Percentiles rank a stretch among this genome's conserved stretches.
Conservation (phyloP, 2,888 invertebrate genomes). For the Pyrocoelia pectoralis region DNA sequence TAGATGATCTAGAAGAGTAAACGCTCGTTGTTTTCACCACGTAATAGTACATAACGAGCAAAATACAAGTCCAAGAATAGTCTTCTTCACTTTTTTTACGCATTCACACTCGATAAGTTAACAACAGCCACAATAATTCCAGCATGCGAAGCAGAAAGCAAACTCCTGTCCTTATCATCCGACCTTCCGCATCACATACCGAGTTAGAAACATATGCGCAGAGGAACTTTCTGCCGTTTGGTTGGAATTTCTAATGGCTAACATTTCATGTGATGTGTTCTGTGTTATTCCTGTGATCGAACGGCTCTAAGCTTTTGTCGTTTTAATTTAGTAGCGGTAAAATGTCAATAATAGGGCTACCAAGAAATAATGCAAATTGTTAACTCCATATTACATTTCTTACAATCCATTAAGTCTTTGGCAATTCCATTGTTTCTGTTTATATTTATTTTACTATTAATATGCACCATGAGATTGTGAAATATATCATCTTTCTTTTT, state of each 20-base stretch:
- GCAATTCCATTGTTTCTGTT: constrained; percentile 19
- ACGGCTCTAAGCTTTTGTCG: constrained; percentile 7
- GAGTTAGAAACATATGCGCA: constrained; percentile 44
- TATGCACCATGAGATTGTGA: constrained; percentile 35
- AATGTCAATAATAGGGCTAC: constrained; percentile 19
- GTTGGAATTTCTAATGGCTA: constrained; percentile 28
- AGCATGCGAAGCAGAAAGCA: constrained; percentile 40
- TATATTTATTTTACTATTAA: constrained; percentile 25
- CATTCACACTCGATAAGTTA: constrained; percentile 50
- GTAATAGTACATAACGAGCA: constrained; percentile 14
- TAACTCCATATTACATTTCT: constrained; percentile 11
- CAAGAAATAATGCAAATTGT: constrained; percentile 33
- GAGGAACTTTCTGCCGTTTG: constrained; percentile 47
- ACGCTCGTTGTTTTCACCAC: constrained; percentile 8
- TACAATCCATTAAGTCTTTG: constrained; percentile 33
- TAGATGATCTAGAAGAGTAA: constrained; percentile 7
- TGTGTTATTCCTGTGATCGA: constrained; percentile 13
- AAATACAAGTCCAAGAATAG: constrained; percentile 14
- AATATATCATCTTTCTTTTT: constrained; percentile 19
- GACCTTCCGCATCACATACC: constrained; percentile 41
- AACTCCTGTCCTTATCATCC: constrained; percentile 30
- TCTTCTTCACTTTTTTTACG: constrained; percentile 20
- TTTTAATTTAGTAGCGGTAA: constrained; percentile 8
- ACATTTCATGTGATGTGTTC: constrained; percentile 20
- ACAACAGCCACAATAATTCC: constrained; percentile 55